Conservation (phyloP, 2,797 vertebrate genomes). For the Betta splendens region DNA sequence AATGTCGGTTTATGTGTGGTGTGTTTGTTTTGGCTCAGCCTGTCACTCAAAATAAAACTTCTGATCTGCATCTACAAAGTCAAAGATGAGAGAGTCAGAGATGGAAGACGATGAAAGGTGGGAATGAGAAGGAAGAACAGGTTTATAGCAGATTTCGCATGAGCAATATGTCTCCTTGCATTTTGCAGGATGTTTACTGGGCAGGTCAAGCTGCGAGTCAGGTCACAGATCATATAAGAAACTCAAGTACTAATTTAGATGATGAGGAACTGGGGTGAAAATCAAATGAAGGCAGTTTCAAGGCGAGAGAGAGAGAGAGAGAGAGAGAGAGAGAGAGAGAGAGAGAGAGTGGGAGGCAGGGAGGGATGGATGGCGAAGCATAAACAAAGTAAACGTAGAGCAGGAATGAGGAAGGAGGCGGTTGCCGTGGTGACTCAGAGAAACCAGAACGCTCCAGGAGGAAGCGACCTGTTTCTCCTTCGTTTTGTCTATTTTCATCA, state of each 20-base stretch:
- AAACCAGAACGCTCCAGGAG: constrained; percentile 61
- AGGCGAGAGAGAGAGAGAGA: constrained; percentile 2
- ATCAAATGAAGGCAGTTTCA: constrained; percentile 25
- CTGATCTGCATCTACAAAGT: constrained; percentile 41
- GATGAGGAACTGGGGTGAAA: constrained; percentile 24
- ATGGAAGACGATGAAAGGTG: neutral
- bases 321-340: constrained; percentile 25
- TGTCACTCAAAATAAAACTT: constrained; percentile 38
- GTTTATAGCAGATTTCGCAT: neutral
- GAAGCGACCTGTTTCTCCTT: constrained; percentile 70
- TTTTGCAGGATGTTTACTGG: neutral
- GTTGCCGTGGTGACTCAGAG: constrained; percentile 75
- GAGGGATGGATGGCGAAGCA: constrained; percentile 28
- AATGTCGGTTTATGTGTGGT: constrained; percentile 12
- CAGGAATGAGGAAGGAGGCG: constrained; percentile 55
- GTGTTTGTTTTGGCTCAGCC: constrained; percentile 10
- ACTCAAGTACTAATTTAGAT: constrained; percentile 2
- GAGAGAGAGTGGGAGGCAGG: constrained; percentile 32
- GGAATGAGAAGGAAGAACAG: neutral
- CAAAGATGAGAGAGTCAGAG: too few species aligned
- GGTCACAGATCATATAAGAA: constrained; percentile 6
- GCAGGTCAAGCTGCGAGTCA: constrained; percentile 1
- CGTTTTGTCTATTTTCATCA: constrained; percentile 65
- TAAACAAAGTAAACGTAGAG: constrained; percentile 55
- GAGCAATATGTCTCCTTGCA: neutral